Conservation (phyloP, 2,797 vertebrate species). For the Staurois parvus region DNA sequence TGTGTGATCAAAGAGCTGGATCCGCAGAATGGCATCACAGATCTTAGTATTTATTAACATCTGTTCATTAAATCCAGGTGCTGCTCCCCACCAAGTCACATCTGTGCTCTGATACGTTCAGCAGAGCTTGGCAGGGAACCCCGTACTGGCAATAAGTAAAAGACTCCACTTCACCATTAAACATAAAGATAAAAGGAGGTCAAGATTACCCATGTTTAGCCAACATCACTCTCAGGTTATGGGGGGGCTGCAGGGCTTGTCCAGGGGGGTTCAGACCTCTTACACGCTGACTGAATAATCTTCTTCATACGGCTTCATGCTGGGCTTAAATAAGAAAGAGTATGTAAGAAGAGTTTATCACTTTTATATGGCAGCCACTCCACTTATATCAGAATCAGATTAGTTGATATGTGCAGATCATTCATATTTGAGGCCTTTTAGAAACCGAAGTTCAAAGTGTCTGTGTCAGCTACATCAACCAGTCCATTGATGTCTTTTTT, state of each 20-base stretch:
- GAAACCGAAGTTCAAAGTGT: too few relatives aligned
- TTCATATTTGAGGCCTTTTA: too few relatives aligned
- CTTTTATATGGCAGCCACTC: too few relatives aligned
- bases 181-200: constrained; percentile 44
- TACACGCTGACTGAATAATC: too few relatives aligned
- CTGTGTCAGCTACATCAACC: too few relatives aligned
- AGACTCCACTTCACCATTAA: constrained; percentile 43
- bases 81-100: constrained; percentile 26
- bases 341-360: too few relatives aligned
- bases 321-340: background rate
- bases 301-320: background rate
- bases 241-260: background rate
- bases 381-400: too few relatives aligned
- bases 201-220: constrained; percentile 13
- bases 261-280: background rate
- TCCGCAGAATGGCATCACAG: constrained; percentile 35
- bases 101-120: constrained; percentile 43
- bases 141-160: constrained; percentile 37
- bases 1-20: constrained; percentile 38
- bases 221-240: background rate
- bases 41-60: constrained; percentile 42
- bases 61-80: constrained; percentile 58
- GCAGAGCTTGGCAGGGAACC: constrained; percentile 41
- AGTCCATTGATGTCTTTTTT: too few relatives aligned
- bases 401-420: too few relatives aligned